A percentile compares a stretch with the other conserved stretches of the same genome.
phyloP scores from a whole-genome alignment of 2,113 vertebrate genomes.

The Gymnarchus niloticus region DNA sequence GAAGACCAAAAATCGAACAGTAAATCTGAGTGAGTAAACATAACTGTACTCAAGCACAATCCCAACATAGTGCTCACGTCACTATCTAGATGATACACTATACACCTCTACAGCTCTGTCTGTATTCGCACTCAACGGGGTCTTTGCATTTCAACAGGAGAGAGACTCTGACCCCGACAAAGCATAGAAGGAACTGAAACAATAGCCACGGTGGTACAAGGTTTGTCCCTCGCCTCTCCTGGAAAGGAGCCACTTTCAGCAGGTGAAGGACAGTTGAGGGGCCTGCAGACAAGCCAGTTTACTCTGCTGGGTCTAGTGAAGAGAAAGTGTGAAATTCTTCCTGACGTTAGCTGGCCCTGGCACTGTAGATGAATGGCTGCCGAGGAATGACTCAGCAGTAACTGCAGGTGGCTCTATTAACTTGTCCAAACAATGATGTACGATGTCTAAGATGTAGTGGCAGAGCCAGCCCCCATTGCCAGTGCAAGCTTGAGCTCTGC shows the following conservation, averaged over 20 bases:
- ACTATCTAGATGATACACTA: neutral
- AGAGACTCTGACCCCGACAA: neutral
- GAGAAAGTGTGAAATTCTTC: neutral
- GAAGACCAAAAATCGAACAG: neutral
- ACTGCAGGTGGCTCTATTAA: conserved; percentile 13
- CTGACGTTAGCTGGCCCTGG: neutral
- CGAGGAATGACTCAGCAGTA: neutral
- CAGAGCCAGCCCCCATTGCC: neutral
- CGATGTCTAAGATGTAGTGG: neutral
- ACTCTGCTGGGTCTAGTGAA: neutral
- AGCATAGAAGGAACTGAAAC: neutral
- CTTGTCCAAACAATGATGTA: conserved; percentile 9
- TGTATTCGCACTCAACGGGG: too few species aligned
- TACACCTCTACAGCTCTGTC: neutral
- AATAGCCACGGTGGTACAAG: neutral
- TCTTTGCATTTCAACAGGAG: neutral
- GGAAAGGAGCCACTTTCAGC: conserved; percentile 12
- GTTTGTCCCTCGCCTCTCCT: neutral
- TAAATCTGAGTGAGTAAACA: neutral
- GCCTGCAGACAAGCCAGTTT: neutral
- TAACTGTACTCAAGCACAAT: neutral
- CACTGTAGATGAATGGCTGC: neutral
- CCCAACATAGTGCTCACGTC: neutral
- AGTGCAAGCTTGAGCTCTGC: neutral
- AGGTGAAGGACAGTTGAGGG: neutral